Evolutionary conservation across 1,140 invertebrate genomes (phyloP).

Genomic region (Aethina tumida): DNA sequence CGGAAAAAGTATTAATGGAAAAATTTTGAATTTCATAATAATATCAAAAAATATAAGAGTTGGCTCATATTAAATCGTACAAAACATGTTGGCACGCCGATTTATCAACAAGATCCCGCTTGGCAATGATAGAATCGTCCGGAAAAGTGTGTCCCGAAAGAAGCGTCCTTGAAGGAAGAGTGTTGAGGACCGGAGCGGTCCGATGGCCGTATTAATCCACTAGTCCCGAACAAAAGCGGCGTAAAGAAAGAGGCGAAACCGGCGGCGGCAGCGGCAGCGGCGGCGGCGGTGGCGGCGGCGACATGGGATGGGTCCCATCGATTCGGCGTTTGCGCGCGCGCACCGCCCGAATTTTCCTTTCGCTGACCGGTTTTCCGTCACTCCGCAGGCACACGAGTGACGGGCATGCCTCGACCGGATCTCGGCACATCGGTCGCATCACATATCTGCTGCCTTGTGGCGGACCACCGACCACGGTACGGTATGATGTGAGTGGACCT

Average conservation of each 20-base stretch:
- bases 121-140: not conserved
- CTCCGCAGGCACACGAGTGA: no score
- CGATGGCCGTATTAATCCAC: slow-evolving; percentile 2
- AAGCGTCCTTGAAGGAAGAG: not conserved
- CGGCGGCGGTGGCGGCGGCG: slow-evolving; percentile 5
- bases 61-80: no score
- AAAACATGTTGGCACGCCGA: no score
- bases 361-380: no score
- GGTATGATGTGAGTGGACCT: no score
- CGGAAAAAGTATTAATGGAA: no score
- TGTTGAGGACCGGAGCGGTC: not conserved
- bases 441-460: no score
- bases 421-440: no score
- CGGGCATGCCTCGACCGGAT: no score
- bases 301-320: slow-evolving; percentile 27
- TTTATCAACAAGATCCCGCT: not conserved
- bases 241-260: slow-evolving; percentile 5
- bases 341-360: slow-evolving; percentile 12
- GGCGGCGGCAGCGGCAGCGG: slow-evolving; percentile 7
- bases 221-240: slow-evolving; percentile 2
- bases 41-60: no score
- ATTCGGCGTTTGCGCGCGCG: slow-evolving; percentile 20
- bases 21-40: no score
- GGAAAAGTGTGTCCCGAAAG: slow-evolving; percentile 7
- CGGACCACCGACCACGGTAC: no score